Evolutionary conservation across 2,113 vertebrate genomes (phyloP), one percentile per base, ranked within the genome.

Genomic region (Raja brachyura): DNA sequence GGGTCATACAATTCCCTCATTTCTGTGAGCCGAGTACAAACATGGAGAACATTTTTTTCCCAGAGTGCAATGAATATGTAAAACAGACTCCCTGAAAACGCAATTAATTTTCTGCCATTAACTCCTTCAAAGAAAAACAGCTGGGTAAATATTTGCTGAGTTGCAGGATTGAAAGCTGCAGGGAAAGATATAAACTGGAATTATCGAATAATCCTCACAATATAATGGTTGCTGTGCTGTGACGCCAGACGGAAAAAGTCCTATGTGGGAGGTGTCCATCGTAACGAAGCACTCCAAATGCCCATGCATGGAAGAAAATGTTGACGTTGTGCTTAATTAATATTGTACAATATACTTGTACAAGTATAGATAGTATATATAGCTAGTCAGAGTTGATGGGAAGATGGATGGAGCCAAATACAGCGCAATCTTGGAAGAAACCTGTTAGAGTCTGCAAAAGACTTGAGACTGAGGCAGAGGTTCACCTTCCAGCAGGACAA

Each of bases 101-200:
- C 79, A 83, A 83, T 83, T 59, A 83, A 83, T 83, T 83, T 25
- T 83, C 20, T 83, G 79, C 59, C 79, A 83, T 59, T 83, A 59
- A 59, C 79, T 83, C 48, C 54, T 83, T 83, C 48, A 83, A 28
- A 83, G 56, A 59, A 39, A 79, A 59, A 83, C 79, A 83, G 54
- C 79, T 59, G 54, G 79, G 25, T 83, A 83, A 83, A 56, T 83
- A 83, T 56, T 25, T 83, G 79, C 0, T 83, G 54, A 56, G 22
- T 22, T 25, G 28, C 54, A 10, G 20, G 79, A 83, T 83, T 83
- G 79, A 59, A 83, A 54, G 54, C 22, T 83, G 79, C 56, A 83
- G 20, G 54, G 79, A 83, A 59, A 83, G 28, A 56, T 83, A 59
- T 83, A 83, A 83, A 83, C 54, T 28, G 79, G 56, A 83, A 83